These are phyloP conservation scores for Trissolcus brochymenae DNA, from an alignment of 2,888 invertebrate genomes.

Conservation along the genomic window DNA sequence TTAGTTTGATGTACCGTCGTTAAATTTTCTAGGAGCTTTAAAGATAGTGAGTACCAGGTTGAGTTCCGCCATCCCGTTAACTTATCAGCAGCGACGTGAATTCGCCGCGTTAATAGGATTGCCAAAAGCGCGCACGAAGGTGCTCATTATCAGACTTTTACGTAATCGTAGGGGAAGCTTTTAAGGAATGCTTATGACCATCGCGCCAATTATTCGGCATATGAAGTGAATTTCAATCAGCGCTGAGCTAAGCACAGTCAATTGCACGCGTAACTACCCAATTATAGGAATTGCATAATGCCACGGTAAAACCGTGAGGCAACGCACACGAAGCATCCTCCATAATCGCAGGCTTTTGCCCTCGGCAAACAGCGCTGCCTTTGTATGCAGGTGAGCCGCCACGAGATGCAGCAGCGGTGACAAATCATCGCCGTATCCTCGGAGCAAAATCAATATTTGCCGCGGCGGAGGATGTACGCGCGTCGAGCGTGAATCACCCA, in stretches of 20 bases:
- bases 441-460: constrained; percentile 74
- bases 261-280: constrained; percentile 52
- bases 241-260: constrained; percentile 39
- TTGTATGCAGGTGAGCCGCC: constrained; percentile 55
- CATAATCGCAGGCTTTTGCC: constrained; percentile 54
- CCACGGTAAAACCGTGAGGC: constrained; percentile 21
- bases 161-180: constrained; percentile 23
- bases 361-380: constrained; percentile 57
- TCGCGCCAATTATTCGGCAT: constrained; percentile 44
- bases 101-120: constrained; percentile 7
- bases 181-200: constrained; percentile 39
- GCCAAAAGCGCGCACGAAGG: constrained; percentile 23
- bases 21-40: no score
- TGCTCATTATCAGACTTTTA: constrained; percentile 40
- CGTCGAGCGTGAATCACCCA: constrained; percentile 29
- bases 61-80: constrained; percentile 26
- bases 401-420: constrained; percentile 62
- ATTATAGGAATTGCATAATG: constrained; percentile 56
- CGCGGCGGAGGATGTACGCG: constrained; percentile 62
- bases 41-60: background rate
- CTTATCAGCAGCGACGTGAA: constrained; percentile 30
- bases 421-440: constrained; percentile 73
- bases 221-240: constrained; percentile 53
- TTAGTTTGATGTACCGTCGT: no score
- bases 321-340: constrained; percentile 48